These are phyloP conservation scores for Cordilura impudica DNA, from an alignment of 2,888 invertebrate genomes.

Conservation along the genomic window DNA sequence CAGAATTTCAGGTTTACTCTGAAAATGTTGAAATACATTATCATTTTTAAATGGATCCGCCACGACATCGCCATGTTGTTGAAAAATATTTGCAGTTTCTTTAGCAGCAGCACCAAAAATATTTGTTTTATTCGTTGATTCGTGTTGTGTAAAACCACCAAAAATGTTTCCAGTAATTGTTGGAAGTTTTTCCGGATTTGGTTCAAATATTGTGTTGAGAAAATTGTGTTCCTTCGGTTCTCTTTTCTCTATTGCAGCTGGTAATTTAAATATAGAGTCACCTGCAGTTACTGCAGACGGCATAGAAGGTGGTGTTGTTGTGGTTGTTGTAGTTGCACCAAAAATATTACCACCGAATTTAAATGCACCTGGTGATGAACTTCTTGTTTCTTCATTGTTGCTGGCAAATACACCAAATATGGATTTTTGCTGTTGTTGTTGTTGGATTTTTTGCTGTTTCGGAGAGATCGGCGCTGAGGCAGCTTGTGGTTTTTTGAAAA, in stretches of 20 bases:
- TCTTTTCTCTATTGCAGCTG: neutral
- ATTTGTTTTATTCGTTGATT: neutral
- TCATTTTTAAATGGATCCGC: conserved; percentile 39
- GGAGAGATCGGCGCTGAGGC: conserved; percentile 67
- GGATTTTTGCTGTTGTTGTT: conserved; percentile 25
- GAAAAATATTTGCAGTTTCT: conserved; percentile 59
- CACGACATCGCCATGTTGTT: conserved; percentile 20
- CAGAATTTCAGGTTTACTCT: conserved; percentile 22
- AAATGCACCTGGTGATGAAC: conserved; percentile 2
- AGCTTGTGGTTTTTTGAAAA: conserved; percentile 73
- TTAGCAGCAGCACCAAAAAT: conserved; percentile 61
- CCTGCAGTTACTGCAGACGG: neutral
- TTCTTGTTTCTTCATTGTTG: conserved; percentile 17
- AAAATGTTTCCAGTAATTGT: conserved; percentile 31
- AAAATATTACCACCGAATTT: conserved; percentile 33
- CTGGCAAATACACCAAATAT: conserved; percentile 16
- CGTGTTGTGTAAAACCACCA: neutral
- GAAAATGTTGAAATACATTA: conserved; percentile 64
- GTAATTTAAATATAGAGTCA: conserved; percentile 37
- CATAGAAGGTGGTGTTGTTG: neutral
- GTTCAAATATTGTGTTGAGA: conserved; percentile 54
- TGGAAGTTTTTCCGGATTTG: conserved; percentile 9
- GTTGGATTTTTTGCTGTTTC: conserved; percentile 60
- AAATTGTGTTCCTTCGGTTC: conserved; percentile 13
- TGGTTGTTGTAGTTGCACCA: neutral